Evolutionary conservation across 1,140 invertebrate genomes (phyloP).

Genomic region (Brachionus sp.): DNA sequence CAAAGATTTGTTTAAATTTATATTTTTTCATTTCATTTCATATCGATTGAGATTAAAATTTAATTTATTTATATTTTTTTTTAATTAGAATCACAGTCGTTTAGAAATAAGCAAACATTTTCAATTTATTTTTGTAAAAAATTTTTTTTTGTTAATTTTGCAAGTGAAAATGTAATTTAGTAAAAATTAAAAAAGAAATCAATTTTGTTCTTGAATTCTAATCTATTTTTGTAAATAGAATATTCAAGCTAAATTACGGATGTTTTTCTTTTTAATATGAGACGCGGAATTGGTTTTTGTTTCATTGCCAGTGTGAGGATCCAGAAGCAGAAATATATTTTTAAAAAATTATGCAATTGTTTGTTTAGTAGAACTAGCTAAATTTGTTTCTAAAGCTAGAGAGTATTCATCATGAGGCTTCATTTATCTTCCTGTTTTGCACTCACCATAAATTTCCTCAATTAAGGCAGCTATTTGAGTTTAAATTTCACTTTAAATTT

Average conservation of each 20-base stretch:
- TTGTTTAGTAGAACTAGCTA: not conserved
- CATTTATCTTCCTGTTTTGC: not conserved
- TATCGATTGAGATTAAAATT: too few relatives aligned
- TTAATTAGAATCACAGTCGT: too few relatives aligned
- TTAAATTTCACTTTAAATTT: not conserved
- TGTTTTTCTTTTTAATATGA: not conserved
- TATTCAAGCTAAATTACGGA: not conserved
- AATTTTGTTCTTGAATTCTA: not conserved
- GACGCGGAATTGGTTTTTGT: not conserved
- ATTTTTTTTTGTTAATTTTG: not conserved
- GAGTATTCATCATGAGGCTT: not conserved
- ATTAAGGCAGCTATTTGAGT: not conserved
- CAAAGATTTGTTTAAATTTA: too few relatives aligned
- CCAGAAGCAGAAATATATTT: not conserved
- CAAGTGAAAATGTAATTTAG: not conserved
- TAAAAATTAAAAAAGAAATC: not conserved
- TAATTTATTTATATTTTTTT: too few relatives aligned
- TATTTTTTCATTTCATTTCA: too few relatives aligned
- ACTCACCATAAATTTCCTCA: not conserved
- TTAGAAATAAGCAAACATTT: too few relatives aligned
- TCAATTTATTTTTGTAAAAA: not conserved
- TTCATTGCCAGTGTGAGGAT: not conserved
- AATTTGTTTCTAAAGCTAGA: not conserved
- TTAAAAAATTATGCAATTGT: not conserved
- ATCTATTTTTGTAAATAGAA: not conserved